These are phyloP conservation scores for Glyphotaelius pellucidus DNA, from an alignment of 2,888 invertebrate genomes.

Conservation along the genomic window DNA sequence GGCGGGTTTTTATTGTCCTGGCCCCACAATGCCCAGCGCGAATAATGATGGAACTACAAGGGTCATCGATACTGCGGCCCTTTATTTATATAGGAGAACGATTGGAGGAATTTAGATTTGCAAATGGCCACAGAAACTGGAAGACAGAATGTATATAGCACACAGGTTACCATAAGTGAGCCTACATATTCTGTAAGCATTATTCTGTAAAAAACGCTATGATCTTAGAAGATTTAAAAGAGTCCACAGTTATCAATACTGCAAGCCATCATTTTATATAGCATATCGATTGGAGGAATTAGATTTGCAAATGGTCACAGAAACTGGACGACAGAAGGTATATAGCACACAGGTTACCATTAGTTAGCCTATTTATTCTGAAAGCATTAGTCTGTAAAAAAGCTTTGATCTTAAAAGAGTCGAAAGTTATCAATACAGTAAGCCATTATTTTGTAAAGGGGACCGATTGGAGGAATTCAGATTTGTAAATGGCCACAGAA, in stretches of 20 bases:
- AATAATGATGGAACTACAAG: constrained; percentile 38
- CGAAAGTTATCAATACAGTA: neutral
- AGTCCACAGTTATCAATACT: neutral
- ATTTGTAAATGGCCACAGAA: neutral
- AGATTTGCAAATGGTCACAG: constrained; percentile 2
- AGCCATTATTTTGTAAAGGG: neutral
- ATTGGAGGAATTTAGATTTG: constrained; percentile 25
- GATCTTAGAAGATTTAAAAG: neutral
- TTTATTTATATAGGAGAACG: neutral
- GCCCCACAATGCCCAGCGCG: constrained; percentile 39
- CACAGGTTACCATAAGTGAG: neutral
- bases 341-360: neutral
- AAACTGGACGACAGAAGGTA: neutral
- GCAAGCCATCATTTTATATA: neutral
- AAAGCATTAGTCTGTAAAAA: neutral
- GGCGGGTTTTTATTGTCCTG: constrained; percentile 41
- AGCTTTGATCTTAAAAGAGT: neutral
- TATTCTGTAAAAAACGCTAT: neutral
- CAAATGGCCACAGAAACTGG: neutral
- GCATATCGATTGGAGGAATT: neutral
- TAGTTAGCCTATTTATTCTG: neutral
- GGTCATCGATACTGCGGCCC: constrained; percentile 19
- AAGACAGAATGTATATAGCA: neutral
- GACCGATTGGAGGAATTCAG: neutral
- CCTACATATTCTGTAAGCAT: neutral